phyloP scores from a whole-genome alignment of 1,140 invertebrate species.

The Orchesella cincta region DNA sequence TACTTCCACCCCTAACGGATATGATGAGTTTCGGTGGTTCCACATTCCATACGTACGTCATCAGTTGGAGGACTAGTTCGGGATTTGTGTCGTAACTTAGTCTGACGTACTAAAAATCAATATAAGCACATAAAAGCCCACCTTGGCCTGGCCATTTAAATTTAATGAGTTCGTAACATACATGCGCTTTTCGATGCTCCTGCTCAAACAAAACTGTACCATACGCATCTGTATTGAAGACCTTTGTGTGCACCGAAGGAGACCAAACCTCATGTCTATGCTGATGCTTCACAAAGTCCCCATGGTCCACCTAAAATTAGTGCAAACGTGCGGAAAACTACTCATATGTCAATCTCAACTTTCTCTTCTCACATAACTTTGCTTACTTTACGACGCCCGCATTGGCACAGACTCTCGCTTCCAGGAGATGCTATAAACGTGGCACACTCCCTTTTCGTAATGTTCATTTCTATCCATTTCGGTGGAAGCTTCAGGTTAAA shows the following conservation, averaged over 20 bases:
- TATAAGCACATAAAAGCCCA: constrained; percentile 39
- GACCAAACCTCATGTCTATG: neutral
- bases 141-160: too few relatives aligned
- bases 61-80: constrained; percentile 85
- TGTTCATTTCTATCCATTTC: constrained; percentile 92
- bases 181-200: constrained; percentile 92
- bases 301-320: neutral
- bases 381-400: constrained; percentile 40
- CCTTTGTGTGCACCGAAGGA: neutral
- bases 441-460: constrained; percentile 89
- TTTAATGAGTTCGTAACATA: constrained; percentile 58
- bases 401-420: constrained; percentile 60
- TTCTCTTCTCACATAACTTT: too few relatives aligned
- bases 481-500: constrained; percentile 68
- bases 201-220: constrained; percentile 97
- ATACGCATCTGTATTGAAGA: constrained; percentile 85
- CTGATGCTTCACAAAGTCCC: neutral
- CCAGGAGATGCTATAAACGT: constrained; percentile 82
- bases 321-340: neutral
- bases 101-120: constrained; percentile 68
- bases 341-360: too few relatives aligned
- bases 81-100: constrained; percentile 90
- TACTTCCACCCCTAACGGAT: constrained; percentile 94
- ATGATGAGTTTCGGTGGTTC: constrained; percentile 94
- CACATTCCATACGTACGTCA: constrained; percentile 90